Conservation (phyloP, 2,797 vertebrate species). For the Xiphophorus birchmanni region DNA sequence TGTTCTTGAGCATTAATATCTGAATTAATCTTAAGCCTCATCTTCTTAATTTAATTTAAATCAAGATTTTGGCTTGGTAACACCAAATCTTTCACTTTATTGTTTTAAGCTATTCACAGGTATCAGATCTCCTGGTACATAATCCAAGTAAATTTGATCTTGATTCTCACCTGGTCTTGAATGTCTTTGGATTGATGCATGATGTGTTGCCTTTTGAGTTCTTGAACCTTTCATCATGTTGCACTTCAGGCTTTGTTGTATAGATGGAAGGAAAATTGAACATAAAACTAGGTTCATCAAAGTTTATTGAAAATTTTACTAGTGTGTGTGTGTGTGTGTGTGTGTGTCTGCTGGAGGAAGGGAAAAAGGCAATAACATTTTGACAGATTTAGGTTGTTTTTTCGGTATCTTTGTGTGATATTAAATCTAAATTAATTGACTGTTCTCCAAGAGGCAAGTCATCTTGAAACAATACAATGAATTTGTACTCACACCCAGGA, state of each 20-base stretch:
- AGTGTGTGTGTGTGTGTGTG: too few relatives aligned
- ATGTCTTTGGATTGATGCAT: neutral
- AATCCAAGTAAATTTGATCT: neutral
- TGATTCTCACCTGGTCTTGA: neutral
- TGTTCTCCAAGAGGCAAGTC: neutral
- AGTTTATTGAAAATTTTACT: neutral
- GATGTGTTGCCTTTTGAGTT: neutral
- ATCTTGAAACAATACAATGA: neutral
- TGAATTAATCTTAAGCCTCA: neutral
- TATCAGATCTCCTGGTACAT: neutral
- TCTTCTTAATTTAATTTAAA: neutral
- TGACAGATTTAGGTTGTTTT: too few relatives aligned
- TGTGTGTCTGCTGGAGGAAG: too few relatives aligned
- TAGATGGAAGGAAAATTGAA: neutral
- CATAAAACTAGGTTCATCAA: neutral
- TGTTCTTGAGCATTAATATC: neutral
- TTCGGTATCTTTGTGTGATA: neutral
- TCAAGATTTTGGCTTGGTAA: neutral
- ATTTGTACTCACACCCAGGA: neutral
- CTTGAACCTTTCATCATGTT: neutral
- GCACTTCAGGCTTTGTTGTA: neutral
- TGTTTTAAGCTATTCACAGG: neutral
- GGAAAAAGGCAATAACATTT: too few relatives aligned
- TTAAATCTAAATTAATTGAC: neutral
- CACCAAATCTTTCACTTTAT: neutral